Evolutionary conservation across 2,888 invertebrate species (phyloP).

Genomic region (Choristoneura rosaceana): DNA sequence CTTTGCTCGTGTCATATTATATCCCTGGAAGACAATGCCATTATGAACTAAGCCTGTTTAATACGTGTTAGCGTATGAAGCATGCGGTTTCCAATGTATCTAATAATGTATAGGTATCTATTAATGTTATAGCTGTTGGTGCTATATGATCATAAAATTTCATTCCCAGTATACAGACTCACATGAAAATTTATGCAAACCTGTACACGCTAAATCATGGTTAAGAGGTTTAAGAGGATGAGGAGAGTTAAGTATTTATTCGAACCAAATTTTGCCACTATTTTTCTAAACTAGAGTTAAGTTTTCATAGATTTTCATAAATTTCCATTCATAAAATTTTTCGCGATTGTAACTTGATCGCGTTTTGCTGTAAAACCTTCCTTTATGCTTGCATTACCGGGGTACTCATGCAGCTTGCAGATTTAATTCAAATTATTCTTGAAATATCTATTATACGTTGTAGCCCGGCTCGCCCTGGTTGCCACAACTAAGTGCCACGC

Average conservation of each 20-base stretch:
- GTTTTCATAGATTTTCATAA: no score
- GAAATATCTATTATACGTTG: conserved; percentile 33
- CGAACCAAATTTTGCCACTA: not conserved
- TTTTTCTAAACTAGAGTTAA: not conserved
- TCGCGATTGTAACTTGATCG: no score
- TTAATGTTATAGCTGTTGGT: not conserved
- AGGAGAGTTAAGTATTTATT: not conserved
- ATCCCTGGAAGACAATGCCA: conserved; percentile 10
- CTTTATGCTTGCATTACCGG: not conserved
- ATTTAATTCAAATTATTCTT: conserved; percentile 26
- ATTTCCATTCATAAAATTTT: not conserved
- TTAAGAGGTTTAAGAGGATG: conserved; percentile 1
- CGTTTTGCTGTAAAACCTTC: conserved; percentile 2
- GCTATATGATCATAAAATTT: conserved; percentile 2
- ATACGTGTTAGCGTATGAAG: not conserved
- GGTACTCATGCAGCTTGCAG: conserved; percentile 3
- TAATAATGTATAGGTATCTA: not conserved
- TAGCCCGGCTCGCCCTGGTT: conserved; percentile 27
- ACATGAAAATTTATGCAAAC: conserved; percentile 9
- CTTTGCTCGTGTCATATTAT: conserved; percentile 10
- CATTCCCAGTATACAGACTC: not conserved
- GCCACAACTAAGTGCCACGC: conserved; percentile 43
- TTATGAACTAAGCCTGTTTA: conserved; percentile 5
- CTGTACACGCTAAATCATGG: conserved; percentile 3
- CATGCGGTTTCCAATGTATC: not conserved